Evolutionary conservation across 1,140 invertebrate species (phyloP), one percentile per base, ranked within the genome.

Genomic region (Acyrthosiphon pisum): DNA sequence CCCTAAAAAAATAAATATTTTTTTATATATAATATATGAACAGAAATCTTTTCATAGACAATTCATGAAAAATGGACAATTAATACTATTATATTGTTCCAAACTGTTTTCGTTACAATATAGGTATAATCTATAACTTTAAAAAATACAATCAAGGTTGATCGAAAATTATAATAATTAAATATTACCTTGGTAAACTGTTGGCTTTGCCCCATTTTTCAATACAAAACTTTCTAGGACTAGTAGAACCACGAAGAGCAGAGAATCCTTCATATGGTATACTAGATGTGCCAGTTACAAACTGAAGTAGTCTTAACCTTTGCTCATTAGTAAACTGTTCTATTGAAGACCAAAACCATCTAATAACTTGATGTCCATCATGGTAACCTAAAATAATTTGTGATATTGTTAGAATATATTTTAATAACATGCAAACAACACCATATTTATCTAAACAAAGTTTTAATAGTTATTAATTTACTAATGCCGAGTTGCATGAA

Each of bases 221-320:
- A 94, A 99, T 99, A 95, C 99, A 99, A 95, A 99, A 99, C 94
- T 99, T 98, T 26, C 99, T 96, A 23, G 98, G 98, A 6, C 99
- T 99, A 93, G 98, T 99, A 0, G 98, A 99, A 23, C 99, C 99
- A 68, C 99, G 96, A 48, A 99, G 95, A 23, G 98, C 98, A 0
- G 98, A 96, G 95, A 99, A 99, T 18, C 99, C 99, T 95, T 99
- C 99, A 95, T 98, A 99, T 0, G 99, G 99, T 94, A 99, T 98
- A 94, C 98, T 99, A 0, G 98, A 99, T 0, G 99, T 99, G 30
- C 99, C 99, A 11, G 99, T 99, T 44, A 99, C 99, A 96, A 99
- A 99, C 95, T 99, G 98, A 30, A 99, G 96, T 46, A 99, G 95
- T 90, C 99, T 96, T 26, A 99, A 95, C 41, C 99, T 96, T 94